Conservation (phyloP, 2,797 vertebrate species). For the Mus spretus region DNA sequence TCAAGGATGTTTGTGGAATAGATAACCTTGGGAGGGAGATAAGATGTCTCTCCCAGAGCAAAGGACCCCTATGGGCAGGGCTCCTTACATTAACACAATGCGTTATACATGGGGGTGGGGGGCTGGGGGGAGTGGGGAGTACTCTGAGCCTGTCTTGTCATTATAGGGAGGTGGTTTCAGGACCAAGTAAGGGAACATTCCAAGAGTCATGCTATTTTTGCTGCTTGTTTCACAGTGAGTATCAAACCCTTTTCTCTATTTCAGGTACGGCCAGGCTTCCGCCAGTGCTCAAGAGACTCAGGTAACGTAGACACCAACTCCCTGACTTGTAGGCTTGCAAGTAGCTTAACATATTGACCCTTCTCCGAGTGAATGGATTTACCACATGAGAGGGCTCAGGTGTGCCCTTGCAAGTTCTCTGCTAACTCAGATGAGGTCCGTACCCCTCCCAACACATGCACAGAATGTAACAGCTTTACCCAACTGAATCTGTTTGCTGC, state of each 20-base stretch:
- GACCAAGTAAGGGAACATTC: too few species aligned
- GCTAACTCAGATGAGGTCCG: rapidly evolving
- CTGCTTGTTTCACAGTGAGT: rapidly evolving
- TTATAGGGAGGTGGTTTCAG: neutral
- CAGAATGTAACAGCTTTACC: neutral
- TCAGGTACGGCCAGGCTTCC: neutral
- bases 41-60: neutral
- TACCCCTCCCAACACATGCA: rapidly evolving
- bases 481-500: neutral
- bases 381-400: neutral
- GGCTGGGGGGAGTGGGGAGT: rapidly evolving
- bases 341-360: neutral
- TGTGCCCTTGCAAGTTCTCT: neutral
- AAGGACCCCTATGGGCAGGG: neutral
- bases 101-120: rapidly evolving
- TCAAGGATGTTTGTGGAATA: neutral
- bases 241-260: neutral
- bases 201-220: rapidly evolving
- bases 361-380: neutral
- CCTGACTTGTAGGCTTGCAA: neutral
- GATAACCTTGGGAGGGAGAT: neutral
- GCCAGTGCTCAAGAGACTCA: rapidly evolving
- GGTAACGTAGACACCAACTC: neutral
- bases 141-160: neutral
- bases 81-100: rapidly evolving